Evolutionary conservation across 2,113 vertebrate species (phyloP).

Genomic region (Pithys albifrons): DNA sequence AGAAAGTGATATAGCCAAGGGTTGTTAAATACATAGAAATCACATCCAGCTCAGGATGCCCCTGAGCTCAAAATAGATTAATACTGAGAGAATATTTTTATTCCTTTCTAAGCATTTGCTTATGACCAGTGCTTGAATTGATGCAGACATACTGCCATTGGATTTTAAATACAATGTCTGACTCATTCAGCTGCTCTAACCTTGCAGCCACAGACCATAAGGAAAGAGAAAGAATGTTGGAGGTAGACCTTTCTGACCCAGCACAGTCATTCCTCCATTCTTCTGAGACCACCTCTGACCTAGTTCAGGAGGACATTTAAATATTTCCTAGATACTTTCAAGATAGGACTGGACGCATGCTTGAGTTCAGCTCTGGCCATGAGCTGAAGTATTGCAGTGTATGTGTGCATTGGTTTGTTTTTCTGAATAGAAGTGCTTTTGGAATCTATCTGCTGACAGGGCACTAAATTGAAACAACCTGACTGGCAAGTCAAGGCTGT

Average conservation of each 20-base stretch:
- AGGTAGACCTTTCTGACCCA: background rate
- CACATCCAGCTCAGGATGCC: slow-evolving; percentile 26
- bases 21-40: slow-evolving; percentile 19
- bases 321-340: background rate
- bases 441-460: background rate
- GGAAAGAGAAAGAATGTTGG: background rate
- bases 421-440: background rate
- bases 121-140: background rate
- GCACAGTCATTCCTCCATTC: background rate
- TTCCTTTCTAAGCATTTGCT: slow-evolving; percentile 23
- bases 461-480: background rate
- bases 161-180: background rate
- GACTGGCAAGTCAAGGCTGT: background rate
- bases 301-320: background rate
- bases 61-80: slow-evolving; percentile 36
- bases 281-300: background rate
- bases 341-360: background rate
- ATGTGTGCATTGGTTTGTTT: background rate
- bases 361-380: background rate
- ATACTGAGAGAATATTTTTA: slow-evolving; percentile 26
- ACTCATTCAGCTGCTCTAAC: background rate
- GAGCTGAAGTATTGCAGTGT: background rate
- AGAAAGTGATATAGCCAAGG: background rate
- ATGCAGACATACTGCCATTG: background rate
- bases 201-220: background rate